phyloP scores from a whole-genome alignment of 2,888 invertebrate genomes.

The Drosophila falleni region DNA sequence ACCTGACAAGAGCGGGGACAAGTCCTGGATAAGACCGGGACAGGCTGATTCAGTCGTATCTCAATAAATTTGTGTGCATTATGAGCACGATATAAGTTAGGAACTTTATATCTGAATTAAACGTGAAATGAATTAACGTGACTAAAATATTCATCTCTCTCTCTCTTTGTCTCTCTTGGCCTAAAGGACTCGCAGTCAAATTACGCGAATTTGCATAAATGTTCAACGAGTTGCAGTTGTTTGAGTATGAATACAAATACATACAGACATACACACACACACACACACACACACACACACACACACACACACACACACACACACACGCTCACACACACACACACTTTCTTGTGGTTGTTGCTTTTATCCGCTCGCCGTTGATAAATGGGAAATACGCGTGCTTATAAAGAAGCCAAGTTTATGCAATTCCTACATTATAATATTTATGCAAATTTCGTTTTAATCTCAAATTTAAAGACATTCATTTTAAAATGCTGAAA shows the following conservation, averaged over 20 bases:
- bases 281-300: background rate
- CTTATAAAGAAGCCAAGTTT: conserved; percentile 69
- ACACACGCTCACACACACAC: background rate
- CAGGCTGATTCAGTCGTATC: conserved; percentile 13
- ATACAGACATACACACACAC: background rate
- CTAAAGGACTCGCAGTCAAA: conserved; percentile 31
- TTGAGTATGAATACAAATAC: conserved; percentile 13
- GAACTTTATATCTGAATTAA: conserved; percentile 81
- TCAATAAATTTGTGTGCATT: conserved; percentile 72
- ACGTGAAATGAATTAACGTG: conserved; percentile 80
- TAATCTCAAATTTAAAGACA: conserved; percentile 32
- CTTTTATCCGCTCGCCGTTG: conserved; percentile 7
- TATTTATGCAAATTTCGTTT: conserved; percentile 64
- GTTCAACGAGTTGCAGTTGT: conserved; percentile 5
- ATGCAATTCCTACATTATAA: conserved; percentile 69
- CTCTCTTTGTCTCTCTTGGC: conserved; percentile 49
- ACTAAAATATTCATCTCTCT: conserved; percentile 74
- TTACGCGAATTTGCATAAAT: conserved; percentile 66
- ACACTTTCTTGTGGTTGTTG: background rate
- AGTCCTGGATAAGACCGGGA: background rate
- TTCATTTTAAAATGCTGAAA: background rate
- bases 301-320: background rate
- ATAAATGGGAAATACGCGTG: conserved; percentile 50
- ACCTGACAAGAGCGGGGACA: conserved; percentile 43
- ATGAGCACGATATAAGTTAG: conserved; percentile 78